A percentile compares a stretch with the other conserved stretches of the same genome.
phyloP scores from a whole-genome alignment of 2,888 invertebrate genomes.

The Meloe dianella region DNA sequence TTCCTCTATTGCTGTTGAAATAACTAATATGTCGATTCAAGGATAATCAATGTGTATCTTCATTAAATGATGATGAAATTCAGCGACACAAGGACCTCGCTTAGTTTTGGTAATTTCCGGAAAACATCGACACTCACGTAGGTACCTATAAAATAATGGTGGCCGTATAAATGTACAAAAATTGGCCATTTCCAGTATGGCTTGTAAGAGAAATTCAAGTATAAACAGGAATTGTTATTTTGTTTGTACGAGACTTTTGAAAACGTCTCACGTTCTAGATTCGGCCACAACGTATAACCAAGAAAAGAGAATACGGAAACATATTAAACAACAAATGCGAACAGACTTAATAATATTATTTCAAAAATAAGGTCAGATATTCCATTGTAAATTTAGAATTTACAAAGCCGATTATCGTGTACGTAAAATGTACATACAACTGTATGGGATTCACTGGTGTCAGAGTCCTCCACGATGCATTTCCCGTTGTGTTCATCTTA shows the following conservation, averaged over 20 bases:
- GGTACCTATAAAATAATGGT: neutral
- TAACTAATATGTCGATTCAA: neutral
- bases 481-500: too few relatives aligned
- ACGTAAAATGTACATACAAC: too few relatives aligned
- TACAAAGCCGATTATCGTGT: neutral
- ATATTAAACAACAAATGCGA: constrained; percentile 29
- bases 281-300: constrained; percentile 20
- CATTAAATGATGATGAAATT: too few relatives aligned
- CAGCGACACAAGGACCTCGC: too few relatives aligned
- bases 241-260: constrained; percentile 17
- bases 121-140: constrained; percentile 24
- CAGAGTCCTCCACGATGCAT: too few relatives aligned
- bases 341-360: constrained; percentile 23
- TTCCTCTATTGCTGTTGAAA: too few relatives aligned
- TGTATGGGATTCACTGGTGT: neutral
- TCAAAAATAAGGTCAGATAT: neutral
- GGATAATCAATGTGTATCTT: neutral
- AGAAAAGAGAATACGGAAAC: constrained; percentile 30
- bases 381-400: neutral
- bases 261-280: constrained; percentile 29
- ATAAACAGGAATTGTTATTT: constrained; percentile 22
- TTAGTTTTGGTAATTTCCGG: constrained; percentile 16
- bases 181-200: neutral
- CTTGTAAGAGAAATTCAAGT: constrained; percentile 14
- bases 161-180: neutral